Conservation (phyloP, 37 sponge, comb jelly and placozoan species). For the Hormiphora californensis region DNA sequence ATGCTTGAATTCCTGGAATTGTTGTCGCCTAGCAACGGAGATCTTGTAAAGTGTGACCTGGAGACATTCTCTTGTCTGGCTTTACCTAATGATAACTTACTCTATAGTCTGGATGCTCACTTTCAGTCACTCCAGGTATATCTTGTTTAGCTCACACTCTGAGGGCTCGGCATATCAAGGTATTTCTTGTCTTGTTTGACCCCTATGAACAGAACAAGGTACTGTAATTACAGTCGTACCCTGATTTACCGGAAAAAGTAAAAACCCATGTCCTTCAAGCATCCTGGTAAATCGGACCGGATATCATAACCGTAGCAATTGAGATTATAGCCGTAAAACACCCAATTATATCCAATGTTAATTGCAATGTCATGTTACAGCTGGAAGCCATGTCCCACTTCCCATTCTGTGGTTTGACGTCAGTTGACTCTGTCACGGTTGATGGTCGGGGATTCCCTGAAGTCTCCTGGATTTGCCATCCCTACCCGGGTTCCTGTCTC, state of each 20-base stretch:
- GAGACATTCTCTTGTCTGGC: neutral
- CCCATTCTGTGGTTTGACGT: neutral
- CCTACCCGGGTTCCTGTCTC: neutral
- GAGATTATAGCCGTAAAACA: too few relatives aligned
- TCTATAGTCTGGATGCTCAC: neutral
- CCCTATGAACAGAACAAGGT: too few relatives aligned
- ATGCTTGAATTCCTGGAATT: neutral
- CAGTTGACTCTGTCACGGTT: neutral
- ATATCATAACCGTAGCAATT: too few relatives aligned
- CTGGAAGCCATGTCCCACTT: neutral
- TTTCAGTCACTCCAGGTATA: constrained; percentile 32
- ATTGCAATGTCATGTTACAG: too few relatives aligned
- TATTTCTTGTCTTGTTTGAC: too few relatives aligned
- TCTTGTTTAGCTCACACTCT: neutral
- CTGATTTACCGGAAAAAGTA: too few relatives aligned
- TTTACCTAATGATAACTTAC: neutral
- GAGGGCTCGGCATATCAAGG: too few relatives aligned
- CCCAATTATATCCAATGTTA: too few relatives aligned
- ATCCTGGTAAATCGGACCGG: too few relatives aligned
- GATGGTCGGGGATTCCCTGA: constrained; percentile 31
- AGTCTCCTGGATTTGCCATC: neutral
- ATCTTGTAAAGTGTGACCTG: neutral
- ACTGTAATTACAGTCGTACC: too few relatives aligned
- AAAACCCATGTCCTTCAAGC: too few relatives aligned
- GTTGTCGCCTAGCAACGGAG: neutral